Evolutionary conservation across 2,797 vertebrate species (phyloP).

Genomic region (Rhabdomys pumilio): DNA sequence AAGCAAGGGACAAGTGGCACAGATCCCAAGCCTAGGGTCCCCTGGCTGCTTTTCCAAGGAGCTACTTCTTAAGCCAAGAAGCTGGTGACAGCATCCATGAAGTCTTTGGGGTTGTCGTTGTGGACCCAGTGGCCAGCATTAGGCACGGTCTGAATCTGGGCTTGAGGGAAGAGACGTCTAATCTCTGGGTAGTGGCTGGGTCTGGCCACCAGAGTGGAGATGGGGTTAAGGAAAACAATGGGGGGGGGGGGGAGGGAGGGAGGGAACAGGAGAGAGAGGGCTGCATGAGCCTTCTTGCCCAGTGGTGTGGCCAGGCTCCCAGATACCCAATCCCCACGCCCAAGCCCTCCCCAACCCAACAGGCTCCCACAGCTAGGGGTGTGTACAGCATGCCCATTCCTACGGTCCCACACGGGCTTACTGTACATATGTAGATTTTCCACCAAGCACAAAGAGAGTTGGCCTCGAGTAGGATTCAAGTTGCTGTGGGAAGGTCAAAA

Average conservation of each 20-base stretch:
- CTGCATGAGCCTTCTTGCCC: not conserved
- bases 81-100: constrained; percentile 93
- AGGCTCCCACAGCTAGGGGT: not conserved
- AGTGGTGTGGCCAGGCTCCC: not conserved
- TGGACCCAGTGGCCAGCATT: constrained; percentile 97
- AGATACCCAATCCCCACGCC: not conserved
- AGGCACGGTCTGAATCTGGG: constrained; percentile 94
- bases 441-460: constrained; percentile 95
- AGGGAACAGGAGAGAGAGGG: not conserved
- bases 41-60: not conserved
- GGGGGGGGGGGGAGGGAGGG: not conserved
- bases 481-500: constrained; percentile 94
- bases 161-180: constrained; percentile 94
- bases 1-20: fast-evolving
- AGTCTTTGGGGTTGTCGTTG: constrained; percentile 95
- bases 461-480: constrained; percentile 91
- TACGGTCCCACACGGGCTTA: constrained; percentile 80
- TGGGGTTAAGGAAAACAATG: not conserved
- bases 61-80: constrained; percentile 90
- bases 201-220: constrained; percentile 85
- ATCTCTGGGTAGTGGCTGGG: constrained; percentile 96
- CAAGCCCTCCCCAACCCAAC: not conserved
- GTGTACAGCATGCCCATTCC: not conserved
- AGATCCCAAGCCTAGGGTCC: not conserved
- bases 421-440: constrained; percentile 95